phyloP scores from a whole-genome alignment of 30 jellyfish, hydroid and myxozoan genomes.

The Turritopsis dohrnii region DNA sequence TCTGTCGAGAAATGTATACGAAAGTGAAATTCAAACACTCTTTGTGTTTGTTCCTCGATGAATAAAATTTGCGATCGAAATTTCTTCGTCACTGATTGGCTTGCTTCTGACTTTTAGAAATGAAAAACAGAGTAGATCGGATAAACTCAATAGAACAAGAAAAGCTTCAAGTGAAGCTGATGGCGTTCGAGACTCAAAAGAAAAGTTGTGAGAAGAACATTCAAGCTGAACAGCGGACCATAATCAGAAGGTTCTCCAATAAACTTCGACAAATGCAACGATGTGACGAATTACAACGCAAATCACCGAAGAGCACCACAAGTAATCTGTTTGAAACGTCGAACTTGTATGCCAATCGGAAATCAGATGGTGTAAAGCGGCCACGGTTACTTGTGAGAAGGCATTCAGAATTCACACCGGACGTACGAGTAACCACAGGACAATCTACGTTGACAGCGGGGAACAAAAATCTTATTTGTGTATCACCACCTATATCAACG shows the following conservation, averaged over 20 bases:
- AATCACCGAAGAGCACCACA: background rate
- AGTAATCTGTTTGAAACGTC: background rate
- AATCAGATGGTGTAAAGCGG: background rate
- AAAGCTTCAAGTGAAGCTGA: background rate
- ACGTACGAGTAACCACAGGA: background rate
- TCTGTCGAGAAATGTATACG: no score
- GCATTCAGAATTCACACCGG: background rate
- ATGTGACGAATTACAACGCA: background rate
- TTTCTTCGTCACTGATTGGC: no score
- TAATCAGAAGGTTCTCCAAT: background rate
- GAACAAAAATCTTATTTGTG: background rate
- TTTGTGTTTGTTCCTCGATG: no score
- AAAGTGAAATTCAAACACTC: no score
- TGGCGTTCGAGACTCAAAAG: slow-evolving; percentile 15
- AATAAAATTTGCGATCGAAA: no score
- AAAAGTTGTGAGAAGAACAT: background rate
- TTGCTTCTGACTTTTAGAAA: background rate
- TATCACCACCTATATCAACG: background rate
- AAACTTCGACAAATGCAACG: background rate
- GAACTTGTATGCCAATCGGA: background rate
- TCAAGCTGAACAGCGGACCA: background rate
- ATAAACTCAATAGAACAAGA: slow-evolving; percentile 4
- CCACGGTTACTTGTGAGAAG: background rate
- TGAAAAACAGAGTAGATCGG: slow-evolving; percentile 11
- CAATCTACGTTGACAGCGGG: background rate